phyloP scores from a whole-genome alignment of 2,797 vertebrate species.

The Anabas testudineus region DNA sequence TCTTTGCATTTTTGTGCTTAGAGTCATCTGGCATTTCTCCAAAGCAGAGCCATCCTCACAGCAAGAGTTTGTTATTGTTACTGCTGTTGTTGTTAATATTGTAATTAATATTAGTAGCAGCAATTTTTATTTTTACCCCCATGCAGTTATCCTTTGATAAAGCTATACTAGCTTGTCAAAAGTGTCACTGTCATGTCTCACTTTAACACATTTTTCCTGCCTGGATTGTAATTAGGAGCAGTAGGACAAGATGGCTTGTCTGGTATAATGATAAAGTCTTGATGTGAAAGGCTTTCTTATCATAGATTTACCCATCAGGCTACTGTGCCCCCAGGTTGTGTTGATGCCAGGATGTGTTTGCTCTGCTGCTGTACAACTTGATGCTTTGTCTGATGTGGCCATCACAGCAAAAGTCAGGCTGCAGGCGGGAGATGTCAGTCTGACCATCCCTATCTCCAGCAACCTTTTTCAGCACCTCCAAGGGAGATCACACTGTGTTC shows the following conservation, averaged over 20 bases:
- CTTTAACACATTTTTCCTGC: background rate
- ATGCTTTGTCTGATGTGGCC: constrained; percentile 29
- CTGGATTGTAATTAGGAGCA: constrained; percentile 52
- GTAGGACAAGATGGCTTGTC: constrained; percentile 38
- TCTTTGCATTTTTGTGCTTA: constrained; percentile 7
- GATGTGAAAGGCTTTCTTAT: constrained; percentile 60
- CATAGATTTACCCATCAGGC: constrained; percentile 52
- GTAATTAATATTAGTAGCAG: background rate
- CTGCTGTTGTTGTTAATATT: background rate
- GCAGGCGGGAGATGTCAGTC: constrained; percentile 17
- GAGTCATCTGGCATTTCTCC: constrained; percentile 45
- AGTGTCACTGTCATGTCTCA: constrained; percentile 6
- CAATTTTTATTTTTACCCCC: background rate
- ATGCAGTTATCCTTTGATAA: background rate
- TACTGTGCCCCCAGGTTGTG: constrained; percentile 38
- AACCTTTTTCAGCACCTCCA: too few relatives aligned
- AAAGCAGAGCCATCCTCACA: constrained; percentile 32
- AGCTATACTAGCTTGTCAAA: background rate
- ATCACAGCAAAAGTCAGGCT: constrained; percentile 7
- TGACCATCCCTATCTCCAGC: too few relatives aligned
- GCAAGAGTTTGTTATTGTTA: background rate
- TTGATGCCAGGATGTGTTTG: constrained; percentile 23
- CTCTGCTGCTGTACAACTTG: background rate
- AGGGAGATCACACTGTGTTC: too few relatives aligned
- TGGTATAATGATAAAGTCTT: constrained; percentile 46